These are phyloP conservation scores for Euplagia quadripunctaria DNA, from an alignment of 2,888 invertebrate species.

Conservation along the genomic window DNA sequence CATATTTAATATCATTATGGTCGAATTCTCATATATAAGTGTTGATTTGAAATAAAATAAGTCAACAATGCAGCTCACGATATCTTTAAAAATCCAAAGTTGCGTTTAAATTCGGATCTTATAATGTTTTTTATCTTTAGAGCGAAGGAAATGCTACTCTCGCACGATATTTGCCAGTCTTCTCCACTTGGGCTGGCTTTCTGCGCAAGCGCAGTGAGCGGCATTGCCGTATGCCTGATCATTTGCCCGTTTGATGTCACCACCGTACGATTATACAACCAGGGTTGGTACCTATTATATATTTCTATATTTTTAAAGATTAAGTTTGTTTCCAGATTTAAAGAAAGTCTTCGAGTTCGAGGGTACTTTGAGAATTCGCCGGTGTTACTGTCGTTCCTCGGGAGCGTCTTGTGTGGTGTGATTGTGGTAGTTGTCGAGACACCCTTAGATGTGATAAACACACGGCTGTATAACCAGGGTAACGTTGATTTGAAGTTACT, in stretches of 20 bases:
- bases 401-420: slow-evolving; percentile 92
- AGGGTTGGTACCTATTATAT: slow-evolving; percentile 86
- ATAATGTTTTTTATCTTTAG: slow-evolving; percentile 58
- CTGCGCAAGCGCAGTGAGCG: slow-evolving; percentile 91
- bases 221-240: slow-evolving; percentile 90
- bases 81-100: too few species aligned
- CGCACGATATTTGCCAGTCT: slow-evolving; percentile 64
- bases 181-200: slow-evolving; percentile 77
- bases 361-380: slow-evolving; percentile 85
- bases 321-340: slow-evolving; percentile 71
- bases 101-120: not conserved
- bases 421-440: slow-evolving; percentile 93
- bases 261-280: slow-evolving; percentile 95
- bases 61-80: too few species aligned
- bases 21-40: too few species aligned
- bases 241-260: slow-evolving; percentile 96
- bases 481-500: slow-evolving; percentile 52
- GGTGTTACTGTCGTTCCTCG: slow-evolving; percentile 89
- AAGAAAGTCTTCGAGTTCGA: slow-evolving; percentile 64
- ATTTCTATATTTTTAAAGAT: slow-evolving; percentile 14
- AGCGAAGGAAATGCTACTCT: slow-evolving; percentile 74
- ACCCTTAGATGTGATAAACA: slow-evolving; percentile 95
- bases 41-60: too few species aligned
- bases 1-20: too few species aligned
- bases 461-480: slow-evolving; percentile 96